These are phyloP conservation scores for Lasiurus borealis DNA, from an alignment of 2,113 vertebrate species.

Conservation along the genomic window DNA sequence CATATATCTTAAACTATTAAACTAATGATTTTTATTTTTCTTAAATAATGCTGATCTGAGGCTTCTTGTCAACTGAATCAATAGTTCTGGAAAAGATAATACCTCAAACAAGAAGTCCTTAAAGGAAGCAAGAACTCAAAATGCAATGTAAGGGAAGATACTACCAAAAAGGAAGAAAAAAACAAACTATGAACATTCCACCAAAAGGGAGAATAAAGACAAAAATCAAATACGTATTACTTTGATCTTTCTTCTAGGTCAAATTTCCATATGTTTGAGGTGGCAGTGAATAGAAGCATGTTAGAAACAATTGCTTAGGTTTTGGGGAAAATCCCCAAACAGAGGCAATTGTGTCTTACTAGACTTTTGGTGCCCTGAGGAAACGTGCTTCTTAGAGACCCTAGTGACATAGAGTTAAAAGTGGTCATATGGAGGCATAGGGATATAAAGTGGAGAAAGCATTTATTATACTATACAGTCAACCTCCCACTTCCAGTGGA, in stretches of 20 bases:
- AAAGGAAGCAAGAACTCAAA: neutral
- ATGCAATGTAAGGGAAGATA: neutral
- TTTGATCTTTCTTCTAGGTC: neutral
- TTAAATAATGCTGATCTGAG: neutral
- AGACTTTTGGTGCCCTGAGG: neutral
- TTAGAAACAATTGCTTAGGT: neutral
- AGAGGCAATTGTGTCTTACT: neutral
- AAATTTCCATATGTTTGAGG: neutral
- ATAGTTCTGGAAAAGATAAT: neutral
- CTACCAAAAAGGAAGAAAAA: neutral
- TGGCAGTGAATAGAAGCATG: neutral
- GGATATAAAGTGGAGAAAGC: neutral
- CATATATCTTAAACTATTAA: neutral
- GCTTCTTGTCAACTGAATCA: neutral
- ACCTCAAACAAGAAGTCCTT: neutral
- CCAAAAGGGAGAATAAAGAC: neutral
- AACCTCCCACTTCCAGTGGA: neutral
- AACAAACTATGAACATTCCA: neutral
- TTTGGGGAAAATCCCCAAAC: neutral
- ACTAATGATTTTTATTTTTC: neutral
- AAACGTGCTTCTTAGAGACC: neutral
- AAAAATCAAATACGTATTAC: neutral
- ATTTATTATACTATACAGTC: neutral
- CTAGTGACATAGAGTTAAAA: neutral
- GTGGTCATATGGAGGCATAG: neutral